Percentiles rank a stretch among this genome's conserved stretches.
Evolutionary conservation across 2,888 invertebrate species (phyloP).

Genomic region (Hirtodrosophila alboralis): DNA sequence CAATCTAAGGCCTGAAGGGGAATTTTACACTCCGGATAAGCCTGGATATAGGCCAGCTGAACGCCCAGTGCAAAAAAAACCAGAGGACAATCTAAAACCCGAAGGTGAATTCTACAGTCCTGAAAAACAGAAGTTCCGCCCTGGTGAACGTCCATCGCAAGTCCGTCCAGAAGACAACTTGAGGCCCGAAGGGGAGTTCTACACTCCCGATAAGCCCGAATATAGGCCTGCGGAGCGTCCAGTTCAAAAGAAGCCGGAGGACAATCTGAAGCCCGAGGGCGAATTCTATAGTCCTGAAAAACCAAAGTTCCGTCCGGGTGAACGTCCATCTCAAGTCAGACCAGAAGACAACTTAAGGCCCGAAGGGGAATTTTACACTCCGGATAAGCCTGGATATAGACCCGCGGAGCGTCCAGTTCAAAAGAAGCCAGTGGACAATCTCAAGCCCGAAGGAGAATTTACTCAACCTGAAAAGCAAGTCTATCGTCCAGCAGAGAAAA

Average conservation of each 20-base stretch:
- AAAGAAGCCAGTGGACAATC: conserved; percentile 86
- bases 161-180: conserved; percentile 85
- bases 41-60: conserved; percentile 53
- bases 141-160: conserved; percentile 82
- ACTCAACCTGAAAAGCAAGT: no score
- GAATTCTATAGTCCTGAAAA: no score
- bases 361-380: conserved; percentile 76
- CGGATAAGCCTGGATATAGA: conserved; percentile 84
- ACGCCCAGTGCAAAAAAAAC: conserved; percentile 69
- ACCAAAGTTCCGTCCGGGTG: no score
- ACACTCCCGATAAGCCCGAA: no score
- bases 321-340: no score
- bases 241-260: no score
- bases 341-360: no score
- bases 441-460: conserved; percentile 85
- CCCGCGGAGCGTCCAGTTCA: conserved; percentile 82
- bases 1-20: conserved; percentile 28
- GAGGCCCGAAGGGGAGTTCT: conserved; percentile 85
- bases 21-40: conserved; percentile 62
- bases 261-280: no score
- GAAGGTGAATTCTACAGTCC: conserved; percentile 85
- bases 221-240: no score
- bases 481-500: conserved; percentile 4
- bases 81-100: conserved; percentile 84
- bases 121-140: conserved; percentile 79